These are phyloP conservation scores for Emmelina monodactyla DNA, from an alignment of 2,888 invertebrate genomes.

Conservation along the genomic window DNA sequence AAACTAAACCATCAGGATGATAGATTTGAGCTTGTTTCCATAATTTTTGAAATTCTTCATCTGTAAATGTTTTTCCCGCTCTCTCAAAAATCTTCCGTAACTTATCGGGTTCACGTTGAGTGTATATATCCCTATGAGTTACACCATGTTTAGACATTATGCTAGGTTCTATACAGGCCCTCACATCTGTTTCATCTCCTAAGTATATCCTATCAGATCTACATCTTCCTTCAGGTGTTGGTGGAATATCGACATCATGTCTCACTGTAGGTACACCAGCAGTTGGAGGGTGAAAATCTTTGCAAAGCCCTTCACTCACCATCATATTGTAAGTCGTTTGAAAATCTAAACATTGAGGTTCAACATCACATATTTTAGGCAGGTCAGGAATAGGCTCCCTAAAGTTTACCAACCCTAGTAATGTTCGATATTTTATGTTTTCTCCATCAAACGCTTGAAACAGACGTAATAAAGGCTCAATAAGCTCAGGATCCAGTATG, in stretches of 20 bases:
- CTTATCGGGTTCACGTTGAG: slow-evolving; percentile 18
- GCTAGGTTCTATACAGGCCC: slow-evolving; percentile 23
- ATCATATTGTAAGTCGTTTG: slow-evolving; percentile 36
- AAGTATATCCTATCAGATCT: slow-evolving; percentile 21
- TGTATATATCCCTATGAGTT: slow-evolving; percentile 28
- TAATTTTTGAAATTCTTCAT: slow-evolving; percentile 37
- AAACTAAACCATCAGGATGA: slow-evolving; percentile 44
- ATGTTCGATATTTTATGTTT: slow-evolving; percentile 53
- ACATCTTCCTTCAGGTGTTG: slow-evolving; percentile 21
- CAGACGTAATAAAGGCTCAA: slow-evolving; percentile 54
- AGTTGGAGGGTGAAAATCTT: slow-evolving; percentile 17
- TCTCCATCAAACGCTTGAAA: slow-evolving; percentile 51
- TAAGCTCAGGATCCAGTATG: slow-evolving; percentile 44
- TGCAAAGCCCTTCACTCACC: too few species aligned
- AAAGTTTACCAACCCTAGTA: slow-evolving; percentile 53
- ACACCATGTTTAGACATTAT: slow-evolving; percentile 21
- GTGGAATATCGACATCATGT: slow-evolving; percentile 24
- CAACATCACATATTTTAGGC: slow-evolving; percentile 42
- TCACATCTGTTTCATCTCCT: slow-evolving; percentile 26
- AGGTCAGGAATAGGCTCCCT: slow-evolving; percentile 41
- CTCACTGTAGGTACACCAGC: slow-evolving; percentile 28
- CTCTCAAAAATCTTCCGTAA: slow-evolving; percentile 42
- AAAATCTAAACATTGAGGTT: slow-evolving; percentile 34
- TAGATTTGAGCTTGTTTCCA: slow-evolving; percentile 42
- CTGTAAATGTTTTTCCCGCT: slow-evolving; percentile 36